Evolutionary conservation across 1,140 invertebrate genomes (phyloP), one percentile per base, ranked within the genome.

Genomic region (Gryllus bimaculatus): DNA sequence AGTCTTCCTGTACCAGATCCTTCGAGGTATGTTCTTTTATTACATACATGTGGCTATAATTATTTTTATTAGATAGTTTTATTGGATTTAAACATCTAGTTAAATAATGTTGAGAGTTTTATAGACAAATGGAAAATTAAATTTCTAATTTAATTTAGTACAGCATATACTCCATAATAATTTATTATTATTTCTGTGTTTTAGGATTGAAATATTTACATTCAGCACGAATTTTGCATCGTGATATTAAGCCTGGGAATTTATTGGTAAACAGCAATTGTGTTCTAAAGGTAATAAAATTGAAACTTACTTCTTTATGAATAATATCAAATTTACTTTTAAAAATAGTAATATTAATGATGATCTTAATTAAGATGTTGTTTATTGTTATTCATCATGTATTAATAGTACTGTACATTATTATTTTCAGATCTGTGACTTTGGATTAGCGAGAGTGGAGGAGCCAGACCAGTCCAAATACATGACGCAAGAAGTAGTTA

Each of bases 1-100:
- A 92, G 96, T 99, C 87, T 99, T 99, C 92, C 94, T 99, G 81
- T 99, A 99, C 88, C 98, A 99, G 90, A 99, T 99, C 87, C 92
- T 99, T 83, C 92, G 98, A 91, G 98, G 96, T 95, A 85, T 92
- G 91, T 89, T 81, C 26, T 13, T 66, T 39, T 39, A 39, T 39
- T 39, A 39, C 5, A 39, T 39, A 39, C 1, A 39, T 39, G 26
- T 39, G 1, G 1, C 26, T 15, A 4, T 73, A 20, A 73, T 73
- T 15, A 15, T 73, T 20, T 73, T 73, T 73, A 73, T 73, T 15
- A 73, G 20, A 20, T 18, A 20, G 6, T 15, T 18, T 73, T 73
- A 73, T 73, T 73, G 4, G 73, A 18, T 73, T 73, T 20, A 73
- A 73, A 73, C 6, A 3, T 73, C 15, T 73, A 18, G 20, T 73